A percentile compares a stretch with the other conserved stretches of the same genome.
phyloP scores from a whole-genome alignment of 2,888 invertebrate species.

The Synergus japonicus region DNA sequence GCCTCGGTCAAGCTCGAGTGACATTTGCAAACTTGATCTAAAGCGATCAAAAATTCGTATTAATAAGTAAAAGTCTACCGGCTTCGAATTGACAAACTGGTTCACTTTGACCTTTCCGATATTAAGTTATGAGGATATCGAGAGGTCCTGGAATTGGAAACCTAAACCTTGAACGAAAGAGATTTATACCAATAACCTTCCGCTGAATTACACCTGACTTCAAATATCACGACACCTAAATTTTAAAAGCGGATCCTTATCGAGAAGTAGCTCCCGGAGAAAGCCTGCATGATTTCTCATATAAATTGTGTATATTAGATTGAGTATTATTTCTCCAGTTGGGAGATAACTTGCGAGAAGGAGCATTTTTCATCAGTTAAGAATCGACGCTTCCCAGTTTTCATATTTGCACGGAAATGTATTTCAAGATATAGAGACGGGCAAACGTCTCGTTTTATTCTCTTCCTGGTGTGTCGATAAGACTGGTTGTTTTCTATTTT shows the following conservation, averaged over 20 bases:
- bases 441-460: slow-evolving; percentile 22
- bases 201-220: no score
- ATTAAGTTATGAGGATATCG: not conserved
- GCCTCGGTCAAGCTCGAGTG: slow-evolving; percentile 27
- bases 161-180: not conserved
- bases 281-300: no score
- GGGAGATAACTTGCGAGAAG: not conserved
- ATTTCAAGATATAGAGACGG: slow-evolving; percentile 24
- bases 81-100: not conserved
- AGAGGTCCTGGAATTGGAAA: not conserved
- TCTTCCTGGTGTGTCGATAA: slow-evolving; percentile 35
- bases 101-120: slow-evolving; percentile 15
- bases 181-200: no score
- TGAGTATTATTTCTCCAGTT: not conserved
- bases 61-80: not conserved
- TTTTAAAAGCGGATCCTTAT: no score
- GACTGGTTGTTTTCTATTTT: slow-evolving; percentile 38
- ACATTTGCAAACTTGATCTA: not conserved
- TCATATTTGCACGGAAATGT: slow-evolving; percentile 27
- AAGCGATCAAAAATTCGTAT: not conserved
- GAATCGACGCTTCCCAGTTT: not conserved
- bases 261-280: no score
- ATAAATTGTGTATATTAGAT: no score
- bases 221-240: no score
- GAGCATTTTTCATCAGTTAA: slow-evolving; percentile 19